Conservation (phyloP, 2,113 vertebrate genomes). For the Heterotis niloticus region DNA sequence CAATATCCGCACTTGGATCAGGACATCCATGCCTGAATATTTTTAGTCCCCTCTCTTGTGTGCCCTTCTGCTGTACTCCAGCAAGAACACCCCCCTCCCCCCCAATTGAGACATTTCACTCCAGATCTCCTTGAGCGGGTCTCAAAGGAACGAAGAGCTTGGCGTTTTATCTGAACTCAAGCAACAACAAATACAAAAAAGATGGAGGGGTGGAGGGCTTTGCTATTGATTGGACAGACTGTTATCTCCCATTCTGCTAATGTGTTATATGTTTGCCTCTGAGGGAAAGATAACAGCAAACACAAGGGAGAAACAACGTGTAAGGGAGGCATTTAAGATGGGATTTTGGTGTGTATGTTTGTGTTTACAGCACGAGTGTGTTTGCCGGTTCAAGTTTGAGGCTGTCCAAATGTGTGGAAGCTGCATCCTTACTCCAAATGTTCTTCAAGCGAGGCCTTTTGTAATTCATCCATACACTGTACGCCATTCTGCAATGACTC, state of each 20-base stretch:
- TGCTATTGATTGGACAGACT: constrained; percentile 2
- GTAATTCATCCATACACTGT: neutral
- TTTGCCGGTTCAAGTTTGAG: constrained; percentile 8
- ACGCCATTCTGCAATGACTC: neutral
- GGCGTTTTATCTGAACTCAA: constrained; percentile 1
- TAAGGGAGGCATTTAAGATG: neutral
- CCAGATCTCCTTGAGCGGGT: neutral
- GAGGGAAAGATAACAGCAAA: constrained; percentile 10
- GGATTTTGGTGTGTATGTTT: neutral
- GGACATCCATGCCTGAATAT: neutral
- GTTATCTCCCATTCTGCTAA: constrained; percentile 14
- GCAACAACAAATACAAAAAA: neutral
- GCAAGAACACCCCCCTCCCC: neutral
- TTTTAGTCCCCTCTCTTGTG: neutral
- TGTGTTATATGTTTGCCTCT: neutral
- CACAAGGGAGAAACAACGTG: neutral
- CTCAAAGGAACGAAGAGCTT: neutral
- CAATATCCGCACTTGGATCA: neutral
- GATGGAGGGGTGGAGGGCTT: neutral
- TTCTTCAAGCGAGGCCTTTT: neutral
- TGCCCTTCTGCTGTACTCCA: constrained; percentile 8
- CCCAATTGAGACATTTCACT: neutral
- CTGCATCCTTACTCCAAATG: constrained; percentile 7
- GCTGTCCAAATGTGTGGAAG: neutral
- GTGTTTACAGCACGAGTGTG: neutral